Percentiles rank a stretch among this genome's conserved stretches.
These are phyloP conservation scores for Leucophora obtusa DNA, from an alignment of 2,888 invertebrate genomes.

Conservation along the genomic window DNA sequence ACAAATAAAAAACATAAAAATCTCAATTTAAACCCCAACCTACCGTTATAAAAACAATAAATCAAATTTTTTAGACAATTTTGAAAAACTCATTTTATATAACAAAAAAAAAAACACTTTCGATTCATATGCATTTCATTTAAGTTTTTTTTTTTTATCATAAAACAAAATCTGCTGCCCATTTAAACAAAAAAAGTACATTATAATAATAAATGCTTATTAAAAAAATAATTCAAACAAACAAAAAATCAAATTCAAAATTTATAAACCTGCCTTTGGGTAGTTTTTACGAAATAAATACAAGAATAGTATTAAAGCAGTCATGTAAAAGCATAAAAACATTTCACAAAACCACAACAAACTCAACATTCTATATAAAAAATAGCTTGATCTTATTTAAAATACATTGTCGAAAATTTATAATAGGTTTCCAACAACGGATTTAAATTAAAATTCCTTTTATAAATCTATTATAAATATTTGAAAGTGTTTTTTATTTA, in stretches of 20 bases:
- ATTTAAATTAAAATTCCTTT: background rate
- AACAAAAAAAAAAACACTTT: slow-evolving; percentile 18
- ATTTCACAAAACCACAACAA: background rate
- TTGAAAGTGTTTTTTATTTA: background rate
- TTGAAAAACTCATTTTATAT: slow-evolving; percentile 48
- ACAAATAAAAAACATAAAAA: slow-evolving; percentile 36
- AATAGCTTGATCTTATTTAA: background rate
- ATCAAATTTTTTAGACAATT: slow-evolving; percentile 35
- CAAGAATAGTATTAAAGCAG: background rate
- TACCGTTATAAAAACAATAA: slow-evolving; percentile 55
- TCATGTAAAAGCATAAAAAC: background rate
- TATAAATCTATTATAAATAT: background rate
- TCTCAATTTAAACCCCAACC: slow-evolving; percentile 49
- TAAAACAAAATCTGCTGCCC: slow-evolving; percentile 50
- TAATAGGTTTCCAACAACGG: background rate
- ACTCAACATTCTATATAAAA: background rate
- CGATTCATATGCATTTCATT: slow-evolving; percentile 42
- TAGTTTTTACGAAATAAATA: background rate
- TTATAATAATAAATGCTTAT: slow-evolving; percentile 50
- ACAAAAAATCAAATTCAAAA: slow-evolving; percentile 3
- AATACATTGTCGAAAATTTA: background rate
- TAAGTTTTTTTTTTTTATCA: slow-evolving; percentile 42
- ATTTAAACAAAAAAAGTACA: slow-evolving; percentile 34
- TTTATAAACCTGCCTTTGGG: background rate
- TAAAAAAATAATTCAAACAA: slow-evolving; percentile 41